Percentiles rank a stretch among this genome's conserved stretches.
Evolutionary conservation across 2,888 invertebrate genomes (phyloP).

Genomic region (Catocala fraxini): DNA sequence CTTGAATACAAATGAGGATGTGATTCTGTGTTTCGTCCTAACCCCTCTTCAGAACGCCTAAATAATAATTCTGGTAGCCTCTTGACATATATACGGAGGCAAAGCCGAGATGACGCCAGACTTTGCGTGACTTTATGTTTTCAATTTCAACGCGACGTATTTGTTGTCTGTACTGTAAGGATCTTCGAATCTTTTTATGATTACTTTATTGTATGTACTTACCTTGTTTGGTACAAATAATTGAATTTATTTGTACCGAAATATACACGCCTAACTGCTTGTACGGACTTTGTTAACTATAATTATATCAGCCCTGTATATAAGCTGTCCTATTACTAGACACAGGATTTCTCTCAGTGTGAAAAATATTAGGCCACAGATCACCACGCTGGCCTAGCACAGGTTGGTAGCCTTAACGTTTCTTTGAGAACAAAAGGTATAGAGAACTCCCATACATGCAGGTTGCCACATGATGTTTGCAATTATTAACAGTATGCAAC

Average conservation of each 20-base stretch:
- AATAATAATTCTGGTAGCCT: constrained; percentile 1
- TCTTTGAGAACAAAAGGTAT: too few relatives aligned
- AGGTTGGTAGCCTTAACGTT: too few relatives aligned
- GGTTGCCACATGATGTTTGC: too few relatives aligned
- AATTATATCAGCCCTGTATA: too few relatives aligned
- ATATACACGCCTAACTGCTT: too few relatives aligned
- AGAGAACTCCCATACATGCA: too few relatives aligned
- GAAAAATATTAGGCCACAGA: too few relatives aligned
- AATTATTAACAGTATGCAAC: too few relatives aligned
- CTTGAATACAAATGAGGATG: constrained; percentile 44
- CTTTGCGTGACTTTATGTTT: constrained; percentile 38
- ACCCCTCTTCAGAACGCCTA: neutral
- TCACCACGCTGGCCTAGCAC: too few relatives aligned
- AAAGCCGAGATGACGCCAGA: constrained; percentile 26
- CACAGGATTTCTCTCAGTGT: too few relatives aligned
- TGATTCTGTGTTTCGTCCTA: constrained; percentile 15
- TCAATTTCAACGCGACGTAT: constrained; percentile 36
- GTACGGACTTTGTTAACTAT: too few relatives aligned
- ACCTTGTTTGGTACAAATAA: constrained; percentile 7
- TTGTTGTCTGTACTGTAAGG: constrained; percentile 16
- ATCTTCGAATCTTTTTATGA: constrained; percentile 8
- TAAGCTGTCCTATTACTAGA: too few relatives aligned
- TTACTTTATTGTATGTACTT: neutral
- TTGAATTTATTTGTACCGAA: constrained; percentile 14
- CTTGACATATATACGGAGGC: constrained; percentile 15